Base-by-base conservation (phyloP, 2,888 invertebrate species). In the Rutpela maculata region DNA sequence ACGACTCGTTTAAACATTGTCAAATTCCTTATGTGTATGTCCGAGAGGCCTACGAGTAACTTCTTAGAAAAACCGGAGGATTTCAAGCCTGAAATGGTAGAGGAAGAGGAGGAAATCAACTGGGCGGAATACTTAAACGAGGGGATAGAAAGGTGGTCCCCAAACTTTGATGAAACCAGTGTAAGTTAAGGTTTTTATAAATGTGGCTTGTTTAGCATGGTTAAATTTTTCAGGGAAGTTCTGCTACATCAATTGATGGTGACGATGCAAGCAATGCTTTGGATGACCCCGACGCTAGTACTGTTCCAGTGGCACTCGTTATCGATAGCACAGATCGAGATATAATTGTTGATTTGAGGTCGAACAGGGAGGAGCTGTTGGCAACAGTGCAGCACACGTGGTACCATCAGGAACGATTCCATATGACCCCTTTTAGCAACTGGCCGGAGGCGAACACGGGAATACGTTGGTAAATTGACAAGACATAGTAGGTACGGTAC, bases 71-170 rank as follows among this genome's bases (percentile, higher is more conserved):
- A 85, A 77, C 86, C 87, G 0, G 80, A 84, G 31, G 75, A 82
- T 35, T 85, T 80, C 65, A 73, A 80, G 12, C 84, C 84, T 31
- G 85, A 88, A 60, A 85, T 87, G 35, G 87, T 87, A 11, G 86
- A 87, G 19, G 83, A 85, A n/a, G 88, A 88, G 7, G 90, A 91
- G 76, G 88, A 89, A 63, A 90, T 91, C 56, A 89, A 92, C 81
- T 92, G 92, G 92, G 89, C 85, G 1, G 86, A 88, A 35, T 91
- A 91, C 85, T 86, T 92, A 43, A 90, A 87, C 60, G 91, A 91
- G 76, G 91, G 90, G 1, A 88, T 91, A 70, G 86, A 86, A 65
- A 62, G 75, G 12, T 84, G 84, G 82, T 74, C 78, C 12, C 85
- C 84, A 5, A 77, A 80, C 76, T 83, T 79, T 70, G 83, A 86